Base-by-base conservation (phyloP, 2,113 vertebrate genomes). In the Calyptommatus sinebrachiatus region DNA sequence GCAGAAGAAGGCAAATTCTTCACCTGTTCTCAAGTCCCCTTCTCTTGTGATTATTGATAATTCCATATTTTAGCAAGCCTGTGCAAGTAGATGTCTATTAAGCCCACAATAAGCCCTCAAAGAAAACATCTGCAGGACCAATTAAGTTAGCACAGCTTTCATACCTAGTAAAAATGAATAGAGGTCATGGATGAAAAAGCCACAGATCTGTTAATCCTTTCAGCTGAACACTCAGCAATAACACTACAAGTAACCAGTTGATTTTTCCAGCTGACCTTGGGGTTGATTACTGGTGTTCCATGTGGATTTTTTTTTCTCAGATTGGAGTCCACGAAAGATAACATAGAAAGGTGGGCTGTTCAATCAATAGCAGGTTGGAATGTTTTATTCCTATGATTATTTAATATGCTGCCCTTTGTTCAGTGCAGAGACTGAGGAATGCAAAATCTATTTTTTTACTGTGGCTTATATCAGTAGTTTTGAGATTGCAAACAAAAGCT, bases 401-500 rank as follows among this genome's bases (percentile, higher is more conserved):
- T 81, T 69, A 61, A 35, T 16, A 41, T 0, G 28, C 11, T 31
- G 46, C 35, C 2, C 50, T 74, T 75, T 48, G 31, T 24, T 29
- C 62, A 60, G 46, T 74, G 35, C 65, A 86, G 73, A 75, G 35
- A 77, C 6, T 31, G 21, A 84, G 24, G 35, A 2, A n/a, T n/a
- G 50, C 53, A 69, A 11, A 46, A 66, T 7, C 76, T 10, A 45
- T 1, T 68, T 53, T 60, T 73, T 57, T 57, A 57, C 48, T 1
- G 71, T 26, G 0, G 7, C 69, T 84, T 20, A 8, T 73, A 63
- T 71, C 35, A 62, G n/a, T 73, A 28, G 46, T 1, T 62, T 80
- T 68, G 90, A 72, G 79, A 87, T 63, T 0, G 29, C 82, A 92
- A 88, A 91, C 83, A 87, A 78, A 84, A 73, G 79, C 29, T 0